These are phyloP conservation scores for Zosterops japonicus DNA, from an alignment of 2,113 vertebrate species.

Conservation along the genomic window DNA sequence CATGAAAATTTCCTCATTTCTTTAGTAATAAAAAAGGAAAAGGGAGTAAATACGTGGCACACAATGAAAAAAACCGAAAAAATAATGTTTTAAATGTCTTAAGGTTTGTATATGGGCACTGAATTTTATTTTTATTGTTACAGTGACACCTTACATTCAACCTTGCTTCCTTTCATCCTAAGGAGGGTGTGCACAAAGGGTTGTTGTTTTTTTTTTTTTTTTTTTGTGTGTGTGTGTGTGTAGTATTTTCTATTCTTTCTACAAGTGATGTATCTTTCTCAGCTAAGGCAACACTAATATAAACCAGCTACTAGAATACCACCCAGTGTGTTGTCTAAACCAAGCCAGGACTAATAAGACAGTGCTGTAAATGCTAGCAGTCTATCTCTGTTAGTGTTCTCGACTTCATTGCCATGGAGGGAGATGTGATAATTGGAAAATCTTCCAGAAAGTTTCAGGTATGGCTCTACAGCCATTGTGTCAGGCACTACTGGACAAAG, in stretches of 20 bases:
- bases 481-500: not conserved
- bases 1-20: slow-evolving; percentile 16
- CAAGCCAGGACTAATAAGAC: not conserved
- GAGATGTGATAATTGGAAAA: not conserved
- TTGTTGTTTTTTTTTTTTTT: too few species aligned
- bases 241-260: not conserved
- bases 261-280: not conserved
- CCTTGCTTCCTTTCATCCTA: not conserved
- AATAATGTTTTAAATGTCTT: not conserved
- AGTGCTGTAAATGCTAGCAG: not conserved
- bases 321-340: not conserved
- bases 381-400: not conserved
- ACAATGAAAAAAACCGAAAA: not conserved
- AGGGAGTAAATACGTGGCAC: not conserved
- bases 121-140: not conserved
- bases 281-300: not conserved
- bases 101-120: not conserved
- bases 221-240: not conserved
- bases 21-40: not conserved
- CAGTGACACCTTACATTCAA: not conserved
- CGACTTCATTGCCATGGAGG: not conserved
- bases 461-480: not conserved
- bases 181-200: not conserved
- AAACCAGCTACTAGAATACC: not conserved
- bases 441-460: not conserved